These are phyloP conservation scores for Cryptosula pallasiana DNA, from an alignment of 2,888 invertebrate genomes.

Conservation along the genomic window DNA sequence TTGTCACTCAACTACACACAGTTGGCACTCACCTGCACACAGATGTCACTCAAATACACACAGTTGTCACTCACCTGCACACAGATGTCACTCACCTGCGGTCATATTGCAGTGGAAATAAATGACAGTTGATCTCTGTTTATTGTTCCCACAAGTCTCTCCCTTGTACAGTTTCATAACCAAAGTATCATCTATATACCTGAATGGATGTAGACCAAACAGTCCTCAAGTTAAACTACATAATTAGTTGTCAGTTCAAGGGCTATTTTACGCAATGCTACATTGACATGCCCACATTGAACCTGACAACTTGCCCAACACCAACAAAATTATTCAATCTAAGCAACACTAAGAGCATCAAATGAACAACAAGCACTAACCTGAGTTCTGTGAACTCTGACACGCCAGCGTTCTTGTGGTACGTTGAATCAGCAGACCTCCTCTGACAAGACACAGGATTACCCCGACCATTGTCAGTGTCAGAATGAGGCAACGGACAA, in stretches of 20 bases:
- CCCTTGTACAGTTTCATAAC: conserved; percentile 47
- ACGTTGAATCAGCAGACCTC: not conserved
- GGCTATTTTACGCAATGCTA: too few species aligned
- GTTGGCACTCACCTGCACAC: too few species aligned
- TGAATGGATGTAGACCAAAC: too few species aligned
- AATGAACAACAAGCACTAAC: too few species aligned
- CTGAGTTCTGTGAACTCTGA: not conserved
- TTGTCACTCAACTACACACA: too few species aligned
- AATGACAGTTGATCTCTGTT: conserved; percentile 38
- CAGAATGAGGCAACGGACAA: not conserved
- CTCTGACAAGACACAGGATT: conserved; percentile 4
- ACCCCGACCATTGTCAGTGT: not conserved
- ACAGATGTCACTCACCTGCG: conserved; percentile 37
- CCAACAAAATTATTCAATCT: too few species aligned
- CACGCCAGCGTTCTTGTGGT: not conserved
- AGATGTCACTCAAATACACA: not conserved
- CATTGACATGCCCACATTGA: too few species aligned
- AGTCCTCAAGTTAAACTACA: too few species aligned
- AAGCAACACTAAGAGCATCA: too few species aligned
- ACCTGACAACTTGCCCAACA: too few species aligned
- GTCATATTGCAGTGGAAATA: conserved; percentile 39
- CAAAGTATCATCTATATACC: conserved; percentile 48
- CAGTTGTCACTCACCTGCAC: conserved; percentile 37
- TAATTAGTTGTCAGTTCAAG: too few species aligned
- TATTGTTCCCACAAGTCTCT: conserved; percentile 35